phyloP scores from a whole-genome alignment of 2,113 vertebrate genomes.

The Garra rufa region DNA sequence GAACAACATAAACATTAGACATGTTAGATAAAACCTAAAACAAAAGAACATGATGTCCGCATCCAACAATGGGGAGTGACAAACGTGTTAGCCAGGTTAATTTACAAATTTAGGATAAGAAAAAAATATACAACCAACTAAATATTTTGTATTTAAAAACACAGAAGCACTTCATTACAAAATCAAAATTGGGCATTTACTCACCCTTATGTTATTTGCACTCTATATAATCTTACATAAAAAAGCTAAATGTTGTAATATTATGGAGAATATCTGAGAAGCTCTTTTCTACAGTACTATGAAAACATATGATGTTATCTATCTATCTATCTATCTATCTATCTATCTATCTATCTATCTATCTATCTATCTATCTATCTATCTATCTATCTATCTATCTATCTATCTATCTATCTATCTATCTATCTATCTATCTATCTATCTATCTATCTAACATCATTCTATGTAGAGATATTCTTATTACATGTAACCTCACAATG shows the following conservation, averaged over 20 bases:
- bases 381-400: no score
- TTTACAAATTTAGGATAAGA: neutral
- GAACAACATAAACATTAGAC: conserved; percentile 45
- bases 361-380: no score
- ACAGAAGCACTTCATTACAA: neutral
- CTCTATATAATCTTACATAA: neutral
- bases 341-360: no score
- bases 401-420: no score
- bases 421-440: no score
- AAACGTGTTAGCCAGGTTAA: conserved; percentile 26
- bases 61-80: conserved; percentile 29
- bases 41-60: conserved; percentile 33
- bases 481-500: neutral
- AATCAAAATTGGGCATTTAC: neutral
- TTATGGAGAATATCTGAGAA: no score
- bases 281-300: no score
- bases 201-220: neutral
- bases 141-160: neutral
- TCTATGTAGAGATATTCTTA: neutral
- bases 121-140: neutral
- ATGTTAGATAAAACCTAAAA: conserved; percentile 42
- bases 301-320: no score
- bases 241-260: neutral
- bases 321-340: no score
- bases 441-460: no score